These are phyloP conservation scores for Lysandra bellargus DNA, from an alignment of 2,888 invertebrate genomes.

Conservation along the genomic window DNA sequence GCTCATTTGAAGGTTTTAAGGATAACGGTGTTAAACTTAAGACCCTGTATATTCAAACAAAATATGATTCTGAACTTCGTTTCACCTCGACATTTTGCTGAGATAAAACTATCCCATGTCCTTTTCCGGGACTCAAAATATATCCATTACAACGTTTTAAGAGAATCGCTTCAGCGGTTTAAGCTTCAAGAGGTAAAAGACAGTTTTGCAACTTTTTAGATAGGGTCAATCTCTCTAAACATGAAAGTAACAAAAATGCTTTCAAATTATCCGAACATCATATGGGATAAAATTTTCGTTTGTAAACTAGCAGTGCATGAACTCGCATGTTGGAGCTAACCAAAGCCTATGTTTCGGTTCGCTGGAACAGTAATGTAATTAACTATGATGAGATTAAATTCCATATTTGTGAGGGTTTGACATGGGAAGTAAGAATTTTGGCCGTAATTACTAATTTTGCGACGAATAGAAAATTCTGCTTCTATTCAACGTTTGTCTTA, in stretches of 20 bases:
- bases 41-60: no score
- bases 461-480: not conserved
- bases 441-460: not conserved
- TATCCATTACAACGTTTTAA: no score
- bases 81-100: no score
- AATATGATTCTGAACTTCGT: no score
- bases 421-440: not conserved
- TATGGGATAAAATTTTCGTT: slow-evolving; percentile 32
- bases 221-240: not conserved
- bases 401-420: not conserved
- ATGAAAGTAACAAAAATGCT: slow-evolving; percentile 18
- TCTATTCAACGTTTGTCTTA: not conserved
- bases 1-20: no score
- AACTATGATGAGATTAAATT: slow-evolving; percentile 7
- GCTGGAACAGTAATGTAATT: slow-evolving; percentile 13
- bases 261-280: slow-evolving; percentile 22
- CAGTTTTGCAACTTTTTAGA: not conserved
- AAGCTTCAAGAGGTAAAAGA: no score
- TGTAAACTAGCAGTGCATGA: slow-evolving; percentile 36
- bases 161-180: no score
- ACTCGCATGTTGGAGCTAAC: slow-evolving; percentile 12
- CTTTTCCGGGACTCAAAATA: no score
- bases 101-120: no score
- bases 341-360: slow-evolving; percentile 10
- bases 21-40: no score